Conservation (phyloP, 1,140 invertebrate species). For the Procambarus clarkii region DNA sequence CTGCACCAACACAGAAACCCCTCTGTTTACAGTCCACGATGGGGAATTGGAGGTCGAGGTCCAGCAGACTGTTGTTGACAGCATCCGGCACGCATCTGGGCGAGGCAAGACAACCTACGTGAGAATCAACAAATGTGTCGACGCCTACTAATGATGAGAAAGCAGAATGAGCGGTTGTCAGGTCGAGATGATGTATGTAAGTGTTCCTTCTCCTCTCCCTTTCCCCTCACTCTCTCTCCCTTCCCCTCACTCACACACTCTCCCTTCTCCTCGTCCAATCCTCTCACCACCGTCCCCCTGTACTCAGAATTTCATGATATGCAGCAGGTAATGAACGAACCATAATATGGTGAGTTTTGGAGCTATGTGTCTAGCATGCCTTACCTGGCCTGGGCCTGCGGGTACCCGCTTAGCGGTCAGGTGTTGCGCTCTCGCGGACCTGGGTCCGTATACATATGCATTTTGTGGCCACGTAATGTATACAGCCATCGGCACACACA, state of each 20-base stretch:
- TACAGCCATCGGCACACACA: not conserved
- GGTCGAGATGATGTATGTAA: not conserved
- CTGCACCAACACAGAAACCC: too few relatives aligned
- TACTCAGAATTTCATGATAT: not conserved
- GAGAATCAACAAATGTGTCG: not conserved
- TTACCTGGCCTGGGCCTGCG: not conserved
- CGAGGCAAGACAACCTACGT: not conserved
- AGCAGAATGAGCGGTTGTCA: not conserved
- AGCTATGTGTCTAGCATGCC: not conserved
- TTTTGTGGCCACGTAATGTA: not conserved
- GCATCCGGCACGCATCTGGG: too few relatives aligned
- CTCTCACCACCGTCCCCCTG: not conserved
- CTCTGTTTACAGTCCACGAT: too few relatives aligned
- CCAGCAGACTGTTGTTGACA: too few relatives aligned
- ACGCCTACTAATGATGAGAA: not conserved
- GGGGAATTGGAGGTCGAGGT: too few relatives aligned
- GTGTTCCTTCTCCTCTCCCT: not conserved
- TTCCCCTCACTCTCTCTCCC: not conserved
- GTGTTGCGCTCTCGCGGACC: not conserved
- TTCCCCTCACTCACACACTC: not conserved
- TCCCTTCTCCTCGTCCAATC: too few relatives aligned
- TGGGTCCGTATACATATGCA: slow-evolving; percentile 8
- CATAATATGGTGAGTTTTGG: slow-evolving; percentile 19
- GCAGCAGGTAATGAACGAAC: not conserved
- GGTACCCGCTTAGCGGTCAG: not conserved